phyloP scores from a whole-genome alignment of 37 sponge, comb jelly and placozoan genomes.

The Halisarca cf. caerulea region DNA sequence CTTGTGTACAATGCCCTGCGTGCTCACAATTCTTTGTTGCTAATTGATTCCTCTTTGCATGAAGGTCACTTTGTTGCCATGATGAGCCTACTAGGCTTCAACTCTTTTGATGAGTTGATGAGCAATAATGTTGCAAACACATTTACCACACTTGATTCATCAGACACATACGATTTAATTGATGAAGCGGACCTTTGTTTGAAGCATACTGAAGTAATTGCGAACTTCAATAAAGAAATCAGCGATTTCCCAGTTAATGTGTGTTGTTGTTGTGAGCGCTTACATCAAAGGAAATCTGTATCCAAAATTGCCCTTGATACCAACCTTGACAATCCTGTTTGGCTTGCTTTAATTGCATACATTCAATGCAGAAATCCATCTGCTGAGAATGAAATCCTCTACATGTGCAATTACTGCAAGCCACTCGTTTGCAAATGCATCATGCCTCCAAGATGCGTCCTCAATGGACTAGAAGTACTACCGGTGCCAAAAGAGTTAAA shows the following conservation, averaged over 20 bases:
- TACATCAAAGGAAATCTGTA: slow-evolving; percentile 32
- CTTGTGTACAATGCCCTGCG: not conserved
- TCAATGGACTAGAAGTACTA: slow-evolving; percentile 53
- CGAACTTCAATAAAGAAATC: slow-evolving; percentile 14
- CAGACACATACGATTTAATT: not conserved
- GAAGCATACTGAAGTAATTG: slow-evolving; percentile 32
- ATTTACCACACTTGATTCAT: not conserved
- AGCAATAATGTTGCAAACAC: not conserved
- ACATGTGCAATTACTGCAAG: slow-evolving; percentile 61
- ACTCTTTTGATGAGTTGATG: too few species aligned
- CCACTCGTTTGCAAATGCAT: slow-evolving; percentile 15
- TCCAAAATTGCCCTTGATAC: slow-evolving; percentile 13
- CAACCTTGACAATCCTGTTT: slow-evolving; percentile 14
- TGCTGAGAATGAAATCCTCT: not conserved
- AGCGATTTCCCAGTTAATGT: slow-evolving; percentile 39
- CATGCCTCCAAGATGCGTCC: slow-evolving; percentile 59
- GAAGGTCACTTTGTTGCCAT: not conserved
- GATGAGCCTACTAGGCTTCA: not conserved
- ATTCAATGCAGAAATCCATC: not conserved
- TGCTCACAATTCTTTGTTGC: not conserved
- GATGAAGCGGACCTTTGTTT: slow-evolving; percentile 3
- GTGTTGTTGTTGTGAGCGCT: slow-evolving; percentile 52
- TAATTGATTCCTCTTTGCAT: not conserved
- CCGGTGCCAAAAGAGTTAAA: slow-evolving; percentile 51
- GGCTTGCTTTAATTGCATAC: slow-evolving; percentile 36